Evolutionary conservation across 1,140 invertebrate genomes (phyloP), one percentile per base, ranked within the genome.

Genomic region (Popillia japonica): DNA sequence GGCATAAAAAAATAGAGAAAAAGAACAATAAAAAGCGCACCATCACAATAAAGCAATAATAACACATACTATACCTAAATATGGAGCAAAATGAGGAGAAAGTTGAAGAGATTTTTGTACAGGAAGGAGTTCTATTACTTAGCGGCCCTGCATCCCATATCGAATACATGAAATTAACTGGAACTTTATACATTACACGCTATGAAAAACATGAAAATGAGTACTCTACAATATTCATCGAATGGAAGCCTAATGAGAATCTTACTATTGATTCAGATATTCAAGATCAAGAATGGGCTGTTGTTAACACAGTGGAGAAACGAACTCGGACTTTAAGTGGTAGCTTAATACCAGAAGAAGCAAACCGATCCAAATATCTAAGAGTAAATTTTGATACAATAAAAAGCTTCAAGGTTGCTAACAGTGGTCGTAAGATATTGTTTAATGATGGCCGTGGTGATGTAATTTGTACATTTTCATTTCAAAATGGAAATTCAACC

Each of bases 401-500:
- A 14, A 91, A 92, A 81, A 90, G 90, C 40, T 93, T 94, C 82
- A 89, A 90, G 80, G 87, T 93, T 9, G 89, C 90, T 41, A 89
- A 91, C 64, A 91, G 92, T 77, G 92, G 90, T 44, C 91, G 93
- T 73, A 90, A 93, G 74, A 87, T 95, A 78, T 91, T 92, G 72
- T 92, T 95, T 79, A 90, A 92, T 78, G 92, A 92, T 9, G 92
- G 93, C 82, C 93, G 94, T 83, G 92, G 93, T 10, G 91, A 93
- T 0, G 90, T 92, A 78, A 92, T 94, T 80, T 93, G 93, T 79
- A 92, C 93, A 14, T 93, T 95, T 83, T 93, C 96, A 82, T 98
- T 98, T 87, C 94, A 96, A 85, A 90, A 94, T 82, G 94, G 93
- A 9, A 96, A 96, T 81, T 94, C 94, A 7, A 93, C 95, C 83